Evolutionary conservation across 2,888 invertebrate species (phyloP).

Genomic region (Biston betularia): DNA sequence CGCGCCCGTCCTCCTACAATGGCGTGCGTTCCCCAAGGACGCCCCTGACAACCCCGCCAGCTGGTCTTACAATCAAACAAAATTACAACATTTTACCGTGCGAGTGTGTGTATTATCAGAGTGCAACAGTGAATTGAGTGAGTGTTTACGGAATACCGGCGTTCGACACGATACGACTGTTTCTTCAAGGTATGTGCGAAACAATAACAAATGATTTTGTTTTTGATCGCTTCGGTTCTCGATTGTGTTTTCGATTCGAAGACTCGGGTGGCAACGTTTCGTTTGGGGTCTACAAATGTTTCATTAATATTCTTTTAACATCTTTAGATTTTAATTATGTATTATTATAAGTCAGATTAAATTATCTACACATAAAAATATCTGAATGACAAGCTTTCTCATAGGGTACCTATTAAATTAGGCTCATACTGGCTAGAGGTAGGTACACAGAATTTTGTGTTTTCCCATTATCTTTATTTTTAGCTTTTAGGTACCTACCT

Average conservation of each 20-base stretch:
- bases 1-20: conserved; percentile 81
- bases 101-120: conserved; percentile 37
- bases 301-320: too few relatives aligned
- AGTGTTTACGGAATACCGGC: conserved; percentile 67
- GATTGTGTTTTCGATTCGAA: conserved; percentile 6
- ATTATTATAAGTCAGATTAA: too few relatives aligned
- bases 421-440: too few relatives aligned
- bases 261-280: neutral
- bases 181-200: conserved; percentile 70
- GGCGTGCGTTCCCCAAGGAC: conserved; percentile 81
- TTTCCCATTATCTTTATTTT: too few relatives aligned
- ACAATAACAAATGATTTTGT: conserved; percentile 34
- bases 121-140: conserved; percentile 52
- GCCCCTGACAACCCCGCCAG: conserved; percentile 63
- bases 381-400: too few relatives aligned
- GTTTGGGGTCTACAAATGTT: neutral
- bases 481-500: too few relatives aligned
- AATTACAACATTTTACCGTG: conserved; percentile 38
- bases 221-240: conserved; percentile 8
- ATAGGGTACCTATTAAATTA: too few relatives aligned
- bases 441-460: too few relatives aligned
- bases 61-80: conserved; percentile 36
- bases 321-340: too few relatives aligned
- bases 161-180: conserved; percentile 60
- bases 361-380: too few relatives aligned